Base-by-base conservation (phyloP, 2,888 invertebrate species). In the Amiota communis region DNA sequence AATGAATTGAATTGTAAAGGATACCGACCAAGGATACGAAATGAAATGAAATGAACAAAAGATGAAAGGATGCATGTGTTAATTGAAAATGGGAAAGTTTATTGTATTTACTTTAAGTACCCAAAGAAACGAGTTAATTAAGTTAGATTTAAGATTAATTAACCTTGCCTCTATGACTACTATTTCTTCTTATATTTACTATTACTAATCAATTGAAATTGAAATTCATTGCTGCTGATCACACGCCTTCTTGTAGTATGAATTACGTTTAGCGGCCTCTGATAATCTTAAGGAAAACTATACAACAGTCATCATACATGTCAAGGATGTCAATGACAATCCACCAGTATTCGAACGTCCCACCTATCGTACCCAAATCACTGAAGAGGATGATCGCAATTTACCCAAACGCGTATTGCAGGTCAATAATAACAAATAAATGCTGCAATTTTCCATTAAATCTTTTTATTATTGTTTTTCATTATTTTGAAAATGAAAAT, bases 251-350 rank as follows among this genome's bases (percentile, higher is more conserved):
- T 36, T 36, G 36, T 92, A 97, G 96, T 97, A 97, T 91, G 97
- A 98, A 92, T 93, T 97, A 90, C 95, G 97, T 89, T 92, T 97
- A 91, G 97, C 98, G 75, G 97, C 97, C 72, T 97, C 98, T 78
- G 97, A 97, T 92, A 98, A 98, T 92, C 92, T 97, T 89, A 97
- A 97, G 92, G 98, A 98, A 91, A 98, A 98, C 93, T 96, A 96
- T 91, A 98, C 98, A 61, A 97, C 96, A 57, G 98, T 98, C 80
- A 97, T 98, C 87, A 98, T 98, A 87, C 96, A 97, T 91, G 97
- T 98, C 85, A 98, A 97, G 91, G 98, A 99, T 90, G 97, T 98
- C 81, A 98, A 98, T 91, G 98, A 99, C 92, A 98, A 98, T 92
- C 96, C 98, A 63, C 98, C 98, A 2, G 96, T 97, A 82, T 99